Conservation (phyloP, 2,797 vertebrate species). For the Numenius phaeopus region DNA sequence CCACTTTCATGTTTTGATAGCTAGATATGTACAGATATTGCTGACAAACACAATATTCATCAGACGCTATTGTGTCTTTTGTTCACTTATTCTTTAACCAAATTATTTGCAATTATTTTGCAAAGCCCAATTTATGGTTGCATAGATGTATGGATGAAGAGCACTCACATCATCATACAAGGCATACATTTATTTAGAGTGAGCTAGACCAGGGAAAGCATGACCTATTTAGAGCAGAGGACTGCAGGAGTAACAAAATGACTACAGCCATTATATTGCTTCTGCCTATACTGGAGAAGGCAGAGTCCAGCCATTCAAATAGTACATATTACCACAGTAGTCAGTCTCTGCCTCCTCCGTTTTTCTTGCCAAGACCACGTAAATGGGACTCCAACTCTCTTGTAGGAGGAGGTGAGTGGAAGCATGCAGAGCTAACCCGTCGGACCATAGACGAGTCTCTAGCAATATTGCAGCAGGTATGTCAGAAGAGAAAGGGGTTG, state of each 20-base stretch:
- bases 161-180: rapidly evolving
- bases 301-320: neutral
- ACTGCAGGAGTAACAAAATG: neutral
- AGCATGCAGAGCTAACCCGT: neutral
- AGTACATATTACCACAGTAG: neutral
- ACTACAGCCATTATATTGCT: neutral
- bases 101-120: neutral
- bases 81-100: neutral
- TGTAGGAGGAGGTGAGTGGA: neutral
- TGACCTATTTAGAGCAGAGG: neutral
- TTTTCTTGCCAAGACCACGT: rapidly evolving
- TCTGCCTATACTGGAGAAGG: neutral
- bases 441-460: rapidly evolving
- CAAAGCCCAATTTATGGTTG: neutral
- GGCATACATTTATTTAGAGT: neutral
- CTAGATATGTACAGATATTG: neutral
- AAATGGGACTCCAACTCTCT: neutral
- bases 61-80: neutral
- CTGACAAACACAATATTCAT: neutral
- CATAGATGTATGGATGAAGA: neutral
- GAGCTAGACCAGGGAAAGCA: neutral
- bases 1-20: neutral
- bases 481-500: neutral
- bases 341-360: neutral
- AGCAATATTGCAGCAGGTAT: neutral